Conservation (phyloP, 2,888 invertebrate genomes). For the Dyspetes luteomarginatus region DNA sequence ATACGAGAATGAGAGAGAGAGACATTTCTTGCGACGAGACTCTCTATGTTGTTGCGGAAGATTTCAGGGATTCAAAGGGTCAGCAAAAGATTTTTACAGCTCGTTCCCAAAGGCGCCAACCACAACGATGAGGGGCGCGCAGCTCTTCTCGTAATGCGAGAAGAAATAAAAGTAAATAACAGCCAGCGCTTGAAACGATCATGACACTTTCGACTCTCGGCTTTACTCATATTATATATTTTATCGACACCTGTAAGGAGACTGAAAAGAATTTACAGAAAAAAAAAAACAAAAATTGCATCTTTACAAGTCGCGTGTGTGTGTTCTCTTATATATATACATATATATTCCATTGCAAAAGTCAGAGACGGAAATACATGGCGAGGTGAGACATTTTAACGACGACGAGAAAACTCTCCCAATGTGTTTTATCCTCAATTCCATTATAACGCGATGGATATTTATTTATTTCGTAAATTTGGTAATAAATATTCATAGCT, state of each 20-base stretch:
- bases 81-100: conserved; percentile 35
- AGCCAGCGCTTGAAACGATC: not conserved
- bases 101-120: conserved; percentile 26
- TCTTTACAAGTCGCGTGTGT: not conserved
- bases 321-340: not conserved
- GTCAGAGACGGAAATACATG: conserved; percentile 1
- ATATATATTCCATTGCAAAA: conserved; percentile 21
- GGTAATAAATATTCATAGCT: too few relatives aligned
- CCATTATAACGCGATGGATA: too few relatives aligned
- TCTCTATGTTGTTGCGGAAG: conserved; percentile 3
- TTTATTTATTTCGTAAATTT: not conserved
- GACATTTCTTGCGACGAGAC: conserved; percentile 29
- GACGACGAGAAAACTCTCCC: too few relatives aligned
- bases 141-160: conserved; percentile 15
- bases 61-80: conserved; percentile 27
- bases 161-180: conserved; percentile 16
- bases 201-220: not conserved
- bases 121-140: conserved; percentile 20
- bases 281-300: too few relatives aligned
- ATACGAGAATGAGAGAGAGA: not conserved
- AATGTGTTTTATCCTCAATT: too few relatives aligned
- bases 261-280: too few relatives aligned
- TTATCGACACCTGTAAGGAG: not conserved
- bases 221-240: not conserved
- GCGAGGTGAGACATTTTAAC: not conserved